Evolutionary conservation across 2,888 invertebrate genomes (phyloP).

Genomic region (Rhingia rostrata): DNA sequence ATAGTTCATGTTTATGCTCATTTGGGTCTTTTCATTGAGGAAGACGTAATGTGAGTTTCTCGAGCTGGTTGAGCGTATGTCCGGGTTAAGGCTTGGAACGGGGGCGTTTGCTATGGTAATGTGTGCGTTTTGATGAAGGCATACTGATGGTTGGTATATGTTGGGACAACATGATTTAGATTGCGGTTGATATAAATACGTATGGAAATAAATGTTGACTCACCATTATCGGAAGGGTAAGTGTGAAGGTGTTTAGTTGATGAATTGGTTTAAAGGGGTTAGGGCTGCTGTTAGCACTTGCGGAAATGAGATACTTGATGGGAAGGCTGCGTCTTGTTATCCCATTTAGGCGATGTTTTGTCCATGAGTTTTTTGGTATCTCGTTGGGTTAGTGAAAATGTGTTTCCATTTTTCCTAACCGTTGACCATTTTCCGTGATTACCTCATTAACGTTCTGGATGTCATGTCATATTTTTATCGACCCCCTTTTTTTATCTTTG

Average conservation of each 20-base stretch:
- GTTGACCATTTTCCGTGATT: too few species aligned
- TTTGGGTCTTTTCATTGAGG: constrained; percentile 45
- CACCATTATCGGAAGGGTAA: background rate
- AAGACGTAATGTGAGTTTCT: constrained; percentile 51
- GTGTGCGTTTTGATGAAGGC: background rate
- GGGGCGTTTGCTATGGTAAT: background rate
- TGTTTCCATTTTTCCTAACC: too few species aligned
- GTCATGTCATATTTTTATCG: too few species aligned
- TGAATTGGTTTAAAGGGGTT: background rate
- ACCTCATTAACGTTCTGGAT: too few species aligned
- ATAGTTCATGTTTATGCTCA: constrained; percentile 64
- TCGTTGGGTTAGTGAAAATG: too few species aligned
- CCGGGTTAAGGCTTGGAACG: background rate
- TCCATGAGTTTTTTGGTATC: too few species aligned
- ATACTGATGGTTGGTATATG: background rate
- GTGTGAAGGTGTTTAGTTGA: constrained; percentile 9
- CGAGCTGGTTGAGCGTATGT: constrained; percentile 8
- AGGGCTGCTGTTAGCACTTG: too few species aligned
- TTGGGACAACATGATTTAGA: background rate
- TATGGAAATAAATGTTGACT: background rate
- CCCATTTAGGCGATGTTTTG: too few species aligned
- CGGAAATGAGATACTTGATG: too few species aligned
- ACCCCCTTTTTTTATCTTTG: too few species aligned
- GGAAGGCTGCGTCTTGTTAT: too few species aligned
- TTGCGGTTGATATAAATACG: constrained; percentile 13